A percentile compares a stretch with the other conserved stretches of the same genome.
These are phyloP conservation scores for Nothoprocta pentlandii DNA, from an alignment of 2,113 vertebrate species.

Conservation along the genomic window DNA sequence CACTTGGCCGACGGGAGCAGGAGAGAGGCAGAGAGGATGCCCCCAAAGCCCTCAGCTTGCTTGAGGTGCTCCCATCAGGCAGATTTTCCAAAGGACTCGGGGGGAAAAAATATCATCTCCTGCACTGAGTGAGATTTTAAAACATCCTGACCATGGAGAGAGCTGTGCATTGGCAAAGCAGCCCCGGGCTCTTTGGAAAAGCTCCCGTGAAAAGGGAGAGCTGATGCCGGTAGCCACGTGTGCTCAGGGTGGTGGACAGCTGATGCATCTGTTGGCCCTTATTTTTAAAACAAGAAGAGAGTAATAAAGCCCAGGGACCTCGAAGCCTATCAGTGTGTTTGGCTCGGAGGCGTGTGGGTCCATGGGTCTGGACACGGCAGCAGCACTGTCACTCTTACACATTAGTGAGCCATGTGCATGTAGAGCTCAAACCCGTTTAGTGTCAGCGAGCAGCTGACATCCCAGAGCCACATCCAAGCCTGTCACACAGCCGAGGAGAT, in stretches of 20 bases:
- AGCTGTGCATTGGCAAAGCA: background rate
- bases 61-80: slow-evolving; percentile 22
- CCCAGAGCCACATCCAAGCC: accelerated
- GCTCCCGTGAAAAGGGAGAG: background rate
- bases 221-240: background rate
- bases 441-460: background rate
- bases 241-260: background rate
- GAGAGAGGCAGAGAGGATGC: background rate
- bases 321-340: background rate
- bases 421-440: background rate
- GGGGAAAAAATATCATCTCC: background rate
- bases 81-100: slow-evolving; percentile 15
- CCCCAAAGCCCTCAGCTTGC: slow-evolving; percentile 5
- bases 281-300: background rate
- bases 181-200: background rate
- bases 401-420: background rate
- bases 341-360: background rate
- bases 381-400: background rate
- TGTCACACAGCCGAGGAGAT: background rate
- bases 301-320: background rate
- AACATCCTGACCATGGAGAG: slow-evolving; percentile 19
- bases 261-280: background rate
- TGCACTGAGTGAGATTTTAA: background rate
- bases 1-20: background rate
- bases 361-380: background rate